Evolutionary conservation across 2,113 vertebrate species (phyloP), one percentile per base, ranked within the genome.

Genomic region (Erpornis zantholeuca): DNA sequence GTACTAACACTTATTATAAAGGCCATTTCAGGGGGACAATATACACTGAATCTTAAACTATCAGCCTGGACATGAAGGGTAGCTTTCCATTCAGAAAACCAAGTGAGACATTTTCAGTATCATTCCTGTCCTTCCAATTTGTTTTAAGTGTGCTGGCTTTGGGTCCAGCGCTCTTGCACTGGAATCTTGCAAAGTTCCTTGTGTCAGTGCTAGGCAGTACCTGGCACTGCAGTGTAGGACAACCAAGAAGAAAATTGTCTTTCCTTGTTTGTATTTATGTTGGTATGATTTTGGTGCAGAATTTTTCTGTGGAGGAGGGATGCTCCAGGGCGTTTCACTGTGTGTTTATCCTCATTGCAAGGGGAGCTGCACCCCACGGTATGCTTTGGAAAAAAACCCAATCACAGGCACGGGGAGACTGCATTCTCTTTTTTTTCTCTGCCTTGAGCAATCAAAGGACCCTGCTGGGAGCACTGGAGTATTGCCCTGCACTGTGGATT

Each of bases 341-440:
- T 7, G 2, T 23, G 25, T 54, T 61, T 33, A 2, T 59, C 47
- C 68, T 70, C 56, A 45, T 25, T 69, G 42, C 50, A 31, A 16
- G 59, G 25, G 52, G 54, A 68, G 47, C 54, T 81, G 31, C 38
- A 20, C 36, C 25, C n/a, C 60, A 7, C 0, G 0, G 14, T 44
- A 6, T 21, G 17, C 71, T 50, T 35, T 72, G 59, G 68, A 33
- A 69, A 36, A 45, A 31, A 53, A 52, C 20, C 49, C 36, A 69
- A 1, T 7, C 24, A 3, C 21, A 1, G 22, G 52, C 57, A 8
- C 2, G 1, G 64, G 14, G 35, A 56, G 29, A 4, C 7, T 22
- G 27, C 47, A 4, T n/a, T 63, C 24, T 9, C 29, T 59, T 63
- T 63, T 38, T 71, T 29, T 52, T 20, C 69, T 69, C 23, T 71